Percentiles rank a stretch among this genome's conserved stretches.
These are phyloP conservation scores for Sesia bembeciformis DNA, from an alignment of 2,888 invertebrate genomes.

Conservation along the genomic window DNA sequence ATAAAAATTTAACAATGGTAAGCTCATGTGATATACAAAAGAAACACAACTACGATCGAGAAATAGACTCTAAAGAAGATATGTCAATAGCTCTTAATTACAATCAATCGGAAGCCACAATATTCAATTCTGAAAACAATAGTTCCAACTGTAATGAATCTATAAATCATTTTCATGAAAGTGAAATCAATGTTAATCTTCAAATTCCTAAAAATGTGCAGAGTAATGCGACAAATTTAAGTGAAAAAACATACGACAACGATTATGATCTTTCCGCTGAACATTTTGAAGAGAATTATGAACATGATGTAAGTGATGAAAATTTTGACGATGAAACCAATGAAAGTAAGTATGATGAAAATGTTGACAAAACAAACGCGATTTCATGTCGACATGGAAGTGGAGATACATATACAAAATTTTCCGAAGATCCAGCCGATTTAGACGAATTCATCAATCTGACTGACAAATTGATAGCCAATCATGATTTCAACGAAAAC, in stretches of 20 bases:
- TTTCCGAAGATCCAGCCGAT: conserved; percentile 51
- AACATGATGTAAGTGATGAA: conserved; percentile 38
- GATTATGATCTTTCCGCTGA: conserved; percentile 30
- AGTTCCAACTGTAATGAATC: conserved; percentile 11
- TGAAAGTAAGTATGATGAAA: conserved; percentile 26
- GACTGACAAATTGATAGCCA: conserved; percentile 51
- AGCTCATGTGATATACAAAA: conserved; percentile 31
- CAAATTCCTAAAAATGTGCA: not conserved
- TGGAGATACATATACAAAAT: conserved; percentile 64
- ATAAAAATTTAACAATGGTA: conserved; percentile 48
- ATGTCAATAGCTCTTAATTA: conserved; percentile 14
- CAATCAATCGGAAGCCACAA: conserved; percentile 13
- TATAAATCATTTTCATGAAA: not conserved
- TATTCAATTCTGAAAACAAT: conserved; percentile 19
- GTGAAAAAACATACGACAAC: not conserved
- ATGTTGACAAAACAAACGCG: conserved; percentile 17
- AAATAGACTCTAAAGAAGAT: conserved; percentile 21
- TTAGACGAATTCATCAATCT: conserved; percentile 59
- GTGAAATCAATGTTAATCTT: not conserved
- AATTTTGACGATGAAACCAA: conserved; percentile 29
- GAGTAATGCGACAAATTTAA: not conserved
- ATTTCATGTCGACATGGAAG: conserved; percentile 49
- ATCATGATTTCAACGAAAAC: conserved; percentile 21
- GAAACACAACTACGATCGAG: conserved; percentile 13
- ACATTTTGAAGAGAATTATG: conserved; percentile 39